phyloP scores from a whole-genome alignment of 2,797 vertebrate species.

The Schizopygopsis malacanthus region DNA sequence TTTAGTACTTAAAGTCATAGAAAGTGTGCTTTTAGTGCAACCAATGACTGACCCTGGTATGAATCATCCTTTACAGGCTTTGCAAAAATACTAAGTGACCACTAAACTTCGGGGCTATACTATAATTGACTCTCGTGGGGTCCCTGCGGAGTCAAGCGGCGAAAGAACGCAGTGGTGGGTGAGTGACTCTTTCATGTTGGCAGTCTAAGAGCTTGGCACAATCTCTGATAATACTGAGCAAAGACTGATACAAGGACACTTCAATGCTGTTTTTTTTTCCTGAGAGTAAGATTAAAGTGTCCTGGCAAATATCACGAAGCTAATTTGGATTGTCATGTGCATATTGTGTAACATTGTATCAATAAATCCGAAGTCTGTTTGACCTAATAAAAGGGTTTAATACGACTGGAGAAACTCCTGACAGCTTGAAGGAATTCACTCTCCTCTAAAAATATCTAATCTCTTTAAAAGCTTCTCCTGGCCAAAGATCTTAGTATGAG shows the following conservation, averaged over 20 bases:
- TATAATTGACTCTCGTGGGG: slow-evolving; percentile 20
- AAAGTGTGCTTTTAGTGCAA: slow-evolving; percentile 21
- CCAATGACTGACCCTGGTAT: neutral
- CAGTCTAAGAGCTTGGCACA: slow-evolving; percentile 29
- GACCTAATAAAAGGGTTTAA: slow-evolving; percentile 50
- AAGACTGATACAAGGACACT: slow-evolving; percentile 40
- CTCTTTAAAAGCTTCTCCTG: slow-evolving; percentile 58
- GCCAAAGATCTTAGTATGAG: slow-evolving; percentile 45
- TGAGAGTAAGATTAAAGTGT: slow-evolving; percentile 34
- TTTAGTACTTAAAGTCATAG: neutral
- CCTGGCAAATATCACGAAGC: slow-evolving; percentile 23
- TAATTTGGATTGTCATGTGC: slow-evolving; percentile 44
- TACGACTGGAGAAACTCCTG: slow-evolving; percentile 28
- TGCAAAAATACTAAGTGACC: slow-evolving; percentile 20
- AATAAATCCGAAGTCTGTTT: slow-evolving; percentile 44
- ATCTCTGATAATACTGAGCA: slow-evolving; percentile 36
- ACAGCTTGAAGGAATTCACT: slow-evolving; percentile 50
- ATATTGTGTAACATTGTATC: slow-evolving; percentile 33
- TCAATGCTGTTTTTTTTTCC: neutral
- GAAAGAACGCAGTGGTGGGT: neutral
- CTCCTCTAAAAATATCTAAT: slow-evolving; percentile 50
- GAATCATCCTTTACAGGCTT: slow-evolving; percentile 15
- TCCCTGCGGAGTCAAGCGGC: neutral
- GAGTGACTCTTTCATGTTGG: slow-evolving; percentile 36
- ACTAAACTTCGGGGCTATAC: neutral